Percentiles rank a stretch among this genome's conserved stretches.
These are phyloP conservation scores for Trachelus stipa DNA, from an alignment of 2,888 invertebrate genomes.

Conservation along the genomic window DNA sequence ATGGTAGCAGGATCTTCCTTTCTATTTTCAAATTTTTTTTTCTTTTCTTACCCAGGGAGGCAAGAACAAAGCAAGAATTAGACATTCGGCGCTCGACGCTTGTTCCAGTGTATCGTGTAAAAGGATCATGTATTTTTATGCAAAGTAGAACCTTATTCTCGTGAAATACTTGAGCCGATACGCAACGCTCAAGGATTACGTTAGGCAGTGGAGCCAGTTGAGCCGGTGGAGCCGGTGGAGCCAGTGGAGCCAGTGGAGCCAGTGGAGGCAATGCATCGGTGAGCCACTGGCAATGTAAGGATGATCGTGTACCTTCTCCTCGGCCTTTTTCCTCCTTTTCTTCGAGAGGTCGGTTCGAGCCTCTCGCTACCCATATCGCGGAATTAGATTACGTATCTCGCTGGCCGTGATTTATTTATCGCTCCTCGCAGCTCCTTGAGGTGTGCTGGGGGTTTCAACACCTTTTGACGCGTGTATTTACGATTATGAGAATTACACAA, in stretches of 20 bases:
- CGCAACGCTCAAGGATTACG: background rate
- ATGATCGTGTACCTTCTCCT: background rate
- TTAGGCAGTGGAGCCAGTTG: background rate
- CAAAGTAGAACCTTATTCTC: background rate
- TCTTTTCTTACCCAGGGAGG: background rate
- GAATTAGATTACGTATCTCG: constrained; percentile 58
- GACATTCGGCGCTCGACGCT: background rate
- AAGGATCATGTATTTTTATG: background rate
- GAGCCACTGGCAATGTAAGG: background rate
- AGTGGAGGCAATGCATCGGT: background rate
- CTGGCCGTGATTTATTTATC: constrained; percentile 58
- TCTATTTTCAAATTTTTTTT: background rate
- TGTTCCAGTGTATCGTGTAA: background rate
- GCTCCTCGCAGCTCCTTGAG: constrained; percentile 41
- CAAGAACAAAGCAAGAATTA: background rate
- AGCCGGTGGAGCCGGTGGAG: too few species aligned
- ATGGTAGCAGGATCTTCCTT: background rate
- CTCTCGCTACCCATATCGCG: constrained; percentile 43
- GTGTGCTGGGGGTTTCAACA: constrained; percentile 52
- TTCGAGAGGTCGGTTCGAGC: constrained; percentile 4
- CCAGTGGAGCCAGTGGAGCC: background rate
- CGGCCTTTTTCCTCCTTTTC: background rate
- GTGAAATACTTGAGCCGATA: background rate
- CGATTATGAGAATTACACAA: constrained; percentile 59
- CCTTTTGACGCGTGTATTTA: constrained; percentile 57